These are phyloP conservation scores for Pseudomyrmex cubaensis DNA, from an alignment of 1,140 invertebrate genomes.

Conservation along the genomic window DNA sequence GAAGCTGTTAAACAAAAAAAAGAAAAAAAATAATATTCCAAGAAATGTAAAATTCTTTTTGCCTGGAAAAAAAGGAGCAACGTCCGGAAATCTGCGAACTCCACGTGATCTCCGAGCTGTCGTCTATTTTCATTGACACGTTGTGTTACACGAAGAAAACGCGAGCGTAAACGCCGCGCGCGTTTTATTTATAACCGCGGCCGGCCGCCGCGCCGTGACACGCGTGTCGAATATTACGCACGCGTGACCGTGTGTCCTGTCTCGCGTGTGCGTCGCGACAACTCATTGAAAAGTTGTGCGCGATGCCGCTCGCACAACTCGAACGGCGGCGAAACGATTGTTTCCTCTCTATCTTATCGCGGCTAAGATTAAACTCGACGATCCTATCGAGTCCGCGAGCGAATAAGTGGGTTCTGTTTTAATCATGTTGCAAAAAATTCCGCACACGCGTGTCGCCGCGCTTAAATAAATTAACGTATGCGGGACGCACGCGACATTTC, in stretches of 20 bases:
- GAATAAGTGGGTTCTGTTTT: background rate
- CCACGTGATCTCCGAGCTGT: conserved; percentile 15
- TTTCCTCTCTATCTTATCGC: conserved; percentile 29
- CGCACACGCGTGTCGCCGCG: background rate
- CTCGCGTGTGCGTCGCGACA: conserved; percentile 21
- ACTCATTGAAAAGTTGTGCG: conserved; percentile 26
- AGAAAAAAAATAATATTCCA: too few relatives aligned
- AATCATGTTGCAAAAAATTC: conserved; percentile 12
- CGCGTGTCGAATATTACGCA: conserved; percentile 74
- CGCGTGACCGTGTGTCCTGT: conserved; percentile 55
- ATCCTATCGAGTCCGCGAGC: conserved; percentile 1
- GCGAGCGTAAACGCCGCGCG: conserved; percentile 57
- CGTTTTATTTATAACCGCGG: conserved; percentile 72
- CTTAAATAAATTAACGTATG: background rate
- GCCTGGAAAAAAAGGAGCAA: background rate
- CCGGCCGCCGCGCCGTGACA: conserved; percentile 63
- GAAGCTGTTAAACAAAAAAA: background rate
- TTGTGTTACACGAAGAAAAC: conserved; percentile 62
- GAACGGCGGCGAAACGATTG: conserved; percentile 11
- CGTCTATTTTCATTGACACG: conserved; percentile 72
- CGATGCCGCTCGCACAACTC: background rate
- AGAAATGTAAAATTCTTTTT: too few relatives aligned
- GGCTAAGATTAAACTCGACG: conserved; percentile 3
- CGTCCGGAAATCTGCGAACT: background rate
- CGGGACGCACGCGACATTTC: background rate